Conservation (phyloP, 2,113 vertebrate genomes). For the Machaerirhynchus nigripectus region DNA sequence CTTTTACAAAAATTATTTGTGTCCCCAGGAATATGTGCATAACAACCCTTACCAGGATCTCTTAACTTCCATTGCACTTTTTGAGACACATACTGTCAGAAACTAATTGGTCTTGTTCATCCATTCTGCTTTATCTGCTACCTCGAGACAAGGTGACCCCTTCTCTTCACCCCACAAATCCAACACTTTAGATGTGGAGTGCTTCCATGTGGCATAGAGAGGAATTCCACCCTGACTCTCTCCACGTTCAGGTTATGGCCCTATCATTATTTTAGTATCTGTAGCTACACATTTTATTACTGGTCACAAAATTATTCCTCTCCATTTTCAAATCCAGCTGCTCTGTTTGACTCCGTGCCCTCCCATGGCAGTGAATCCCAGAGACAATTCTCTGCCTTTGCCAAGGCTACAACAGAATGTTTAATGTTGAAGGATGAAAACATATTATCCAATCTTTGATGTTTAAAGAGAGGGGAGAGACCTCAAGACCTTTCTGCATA, state of each 20-base stretch:
- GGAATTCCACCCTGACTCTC: not conserved
- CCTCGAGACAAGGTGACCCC: not conserved
- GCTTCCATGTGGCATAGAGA: not conserved
- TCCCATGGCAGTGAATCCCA: not conserved
- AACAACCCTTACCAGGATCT: not conserved
- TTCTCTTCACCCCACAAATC: not conserved
- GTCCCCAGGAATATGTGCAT: not conserved
- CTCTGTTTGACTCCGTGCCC: conserved; percentile 11
- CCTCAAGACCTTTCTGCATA: conserved; percentile 51
- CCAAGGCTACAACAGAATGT: conserved; percentile 15
- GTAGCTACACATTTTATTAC: conserved; percentile 32
- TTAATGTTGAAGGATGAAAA: conserved; percentile 60
- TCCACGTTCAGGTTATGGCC: not conserved
- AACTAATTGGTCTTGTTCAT: not conserved
- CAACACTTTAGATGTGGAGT: not conserved
- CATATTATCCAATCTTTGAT: conserved; percentile 60
- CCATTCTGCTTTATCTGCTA: not conserved
- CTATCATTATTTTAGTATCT: conserved; percentile 20
- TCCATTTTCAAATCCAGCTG: not conserved
- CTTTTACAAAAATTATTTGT: not conserved
- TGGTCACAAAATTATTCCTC: conserved; percentile 54
- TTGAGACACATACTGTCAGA: not conserved
- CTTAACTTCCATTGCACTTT: not conserved
- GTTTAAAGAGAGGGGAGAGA: conserved; percentile 46
- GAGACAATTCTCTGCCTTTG: conserved; percentile 41